Percentiles rank a stretch among this genome's conserved stretches.
These are phyloP conservation scores for Ctenochaetus hawaiiensis DNA, from an alignment of 2,797 vertebrate species.

Conservation along the genomic window DNA sequence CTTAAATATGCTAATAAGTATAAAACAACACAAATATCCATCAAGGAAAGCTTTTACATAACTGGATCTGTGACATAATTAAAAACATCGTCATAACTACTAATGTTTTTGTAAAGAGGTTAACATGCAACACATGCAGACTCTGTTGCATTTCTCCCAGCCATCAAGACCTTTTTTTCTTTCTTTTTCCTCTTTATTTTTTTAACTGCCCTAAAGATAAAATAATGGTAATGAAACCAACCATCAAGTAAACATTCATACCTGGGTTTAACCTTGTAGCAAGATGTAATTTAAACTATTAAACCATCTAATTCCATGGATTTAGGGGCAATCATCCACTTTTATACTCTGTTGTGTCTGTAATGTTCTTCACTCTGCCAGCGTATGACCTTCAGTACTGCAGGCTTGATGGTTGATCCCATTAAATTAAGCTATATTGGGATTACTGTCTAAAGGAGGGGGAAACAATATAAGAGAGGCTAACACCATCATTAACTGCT, in stretches of 20 bases:
- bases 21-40: not conserved
- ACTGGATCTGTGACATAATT: not conserved
- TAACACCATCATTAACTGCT: not conserved
- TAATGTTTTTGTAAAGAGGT: not conserved
- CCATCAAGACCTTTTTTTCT: not conserved
- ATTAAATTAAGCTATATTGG: conserved; percentile 37
- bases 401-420: conserved; percentile 27
- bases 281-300: conserved; percentile 30
- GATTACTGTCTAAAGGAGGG: conserved; percentile 16
- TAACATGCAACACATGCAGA: conserved; percentile 4
- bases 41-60: conserved; percentile 20
- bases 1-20: conserved; percentile 4
- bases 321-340: conserved; percentile 47
- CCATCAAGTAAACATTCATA: conserved; percentile 31
- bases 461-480: not conserved
- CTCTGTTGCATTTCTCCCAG: not conserved
- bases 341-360: conserved; percentile 36
- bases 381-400: conserved; percentile 24
- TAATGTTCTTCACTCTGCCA: conserved; percentile 17
- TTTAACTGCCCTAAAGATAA: not conserved
- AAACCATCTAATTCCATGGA: conserved; percentile 42
- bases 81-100: conserved; percentile 10
- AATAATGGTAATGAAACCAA: conserved; percentile 6
- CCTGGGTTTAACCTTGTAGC: not conserved
- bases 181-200: not conserved